Evolutionary conservation across 2,888 invertebrate genomes (phyloP).

Genomic region (Microctonus brassicae): DNA sequence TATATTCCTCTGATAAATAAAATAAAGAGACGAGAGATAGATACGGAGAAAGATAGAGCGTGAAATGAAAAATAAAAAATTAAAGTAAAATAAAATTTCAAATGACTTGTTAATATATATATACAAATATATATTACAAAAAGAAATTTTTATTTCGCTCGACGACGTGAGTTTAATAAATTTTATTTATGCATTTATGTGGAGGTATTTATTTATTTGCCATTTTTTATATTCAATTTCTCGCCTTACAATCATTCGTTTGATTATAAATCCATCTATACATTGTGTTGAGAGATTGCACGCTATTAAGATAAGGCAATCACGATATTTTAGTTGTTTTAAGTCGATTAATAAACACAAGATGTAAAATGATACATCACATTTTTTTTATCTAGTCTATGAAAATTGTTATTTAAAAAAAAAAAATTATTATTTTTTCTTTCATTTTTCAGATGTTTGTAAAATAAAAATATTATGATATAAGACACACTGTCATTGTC

Average conservation of each 20-base stretch:
- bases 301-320: constrained; percentile 24
- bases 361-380: neutral
- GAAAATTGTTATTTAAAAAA: too few relatives aligned
- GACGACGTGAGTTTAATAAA: too few relatives aligned
- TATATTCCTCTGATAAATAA: neutral
- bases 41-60: neutral
- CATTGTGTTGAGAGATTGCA: constrained; percentile 8
- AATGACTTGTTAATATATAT: neutral
- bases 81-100: neutral
- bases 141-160: too few relatives aligned
- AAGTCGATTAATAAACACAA: constrained; percentile 24
- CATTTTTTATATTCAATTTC: neutral
- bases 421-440: neutral
- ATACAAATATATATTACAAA: too few relatives aligned
- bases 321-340: constrained; percentile 11
- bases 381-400: too few relatives aligned
- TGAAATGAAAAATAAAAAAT: neutral
- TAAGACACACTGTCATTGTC: too few relatives aligned
- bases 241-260: neutral
- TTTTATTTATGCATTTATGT: too few relatives aligned
- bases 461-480: too few relatives aligned
- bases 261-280: neutral
- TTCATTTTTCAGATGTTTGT: too few relatives aligned
- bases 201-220: too few relatives aligned
- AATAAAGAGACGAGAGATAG: neutral